Evolutionary conservation across 92 coral and sea anemone genomes (phyloP).

Genomic region (Zoanthus sansibaricus): DNA sequence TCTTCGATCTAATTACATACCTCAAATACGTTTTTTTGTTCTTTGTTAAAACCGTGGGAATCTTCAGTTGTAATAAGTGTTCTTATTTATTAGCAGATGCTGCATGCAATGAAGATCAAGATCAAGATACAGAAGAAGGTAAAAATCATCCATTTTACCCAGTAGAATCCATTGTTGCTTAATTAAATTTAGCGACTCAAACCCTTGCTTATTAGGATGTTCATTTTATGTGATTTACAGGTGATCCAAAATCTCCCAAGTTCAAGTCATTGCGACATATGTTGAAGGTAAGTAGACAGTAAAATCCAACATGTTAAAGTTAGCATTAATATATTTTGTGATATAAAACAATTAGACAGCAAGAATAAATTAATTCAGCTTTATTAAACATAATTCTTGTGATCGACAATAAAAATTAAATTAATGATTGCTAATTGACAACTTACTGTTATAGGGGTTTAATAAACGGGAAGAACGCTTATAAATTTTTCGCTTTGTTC

Average conservation of each 20-base stretch:
- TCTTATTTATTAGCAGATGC: conserved; percentile 7
- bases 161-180: neutral
- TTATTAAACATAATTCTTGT: neutral
- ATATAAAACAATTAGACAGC: neutral
- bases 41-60: too few relatives aligned
- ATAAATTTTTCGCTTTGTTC: too few relatives aligned
- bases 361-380: neutral
- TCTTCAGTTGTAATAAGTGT: neutral
- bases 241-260: neutral
- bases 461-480: too few relatives aligned
- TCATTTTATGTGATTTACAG: neutral
- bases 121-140: neutral
- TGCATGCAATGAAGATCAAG: neutral
- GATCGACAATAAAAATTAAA: too few relatives aligned
- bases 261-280: conserved; percentile 37
- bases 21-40: too few relatives aligned
- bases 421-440: too few relatives aligned
- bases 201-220: too few relatives aligned
- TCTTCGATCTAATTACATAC: too few relatives aligned
- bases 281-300: conserved; percentile 1
- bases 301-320: neutral
- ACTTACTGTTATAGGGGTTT: too few relatives aligned
- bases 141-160: neutral
- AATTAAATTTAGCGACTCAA: neutral
- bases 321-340: neutral